Base-by-base conservation (phyloP, 1,140 invertebrate genomes). In the Potamilus streckersoni region DNA sequence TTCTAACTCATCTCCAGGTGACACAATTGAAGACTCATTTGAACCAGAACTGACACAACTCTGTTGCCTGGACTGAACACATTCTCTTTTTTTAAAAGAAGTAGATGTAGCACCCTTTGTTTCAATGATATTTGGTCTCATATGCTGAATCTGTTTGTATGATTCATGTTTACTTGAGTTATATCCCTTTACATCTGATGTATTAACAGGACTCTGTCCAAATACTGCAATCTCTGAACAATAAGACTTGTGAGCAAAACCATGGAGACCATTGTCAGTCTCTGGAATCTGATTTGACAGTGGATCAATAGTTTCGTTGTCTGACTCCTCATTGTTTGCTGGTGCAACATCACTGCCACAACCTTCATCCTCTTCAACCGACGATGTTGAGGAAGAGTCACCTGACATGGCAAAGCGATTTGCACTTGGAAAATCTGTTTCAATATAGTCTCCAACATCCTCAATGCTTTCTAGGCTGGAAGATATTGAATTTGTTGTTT, bases 381-480 rank as follows among this genome's bases (percentile, higher is more conserved):
- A 81, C n/a, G 83, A 82, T 56, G 73, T 58, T 14, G 81, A 84
- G 16, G 83, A 83, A 66, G 83, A 82, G 56, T 82, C 85, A 76
- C 83, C 80, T 27, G 84, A 86, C 72, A 80, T 83, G 60, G 84
- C 76, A 19, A 83, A 79, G 27, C 83, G 80, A 23, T 81, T 80
- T 59, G 80, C 79, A 71, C 81, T 78, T 66, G 82, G 73, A 62
- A 87, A 78, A 74, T 87, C 86, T 65, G 86, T 81, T 74, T 87
- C 86, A 74, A 87, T 87, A 76, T 85, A 87, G 74, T 87, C 86
- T n/a, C 86, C 86, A 61, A 83, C 80, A 64, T 87, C 86, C 60
- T 87, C 86, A 73, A 78, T 76, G 76, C 69, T 80, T 55, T 85
- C 83, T 19, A 73, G n/a, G 38, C 65, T 63, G 57, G 70, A 49